These are phyloP conservation scores for Galeruca laticollis DNA, from an alignment of 2,888 invertebrate genomes.

Conservation along the genomic window DNA sequence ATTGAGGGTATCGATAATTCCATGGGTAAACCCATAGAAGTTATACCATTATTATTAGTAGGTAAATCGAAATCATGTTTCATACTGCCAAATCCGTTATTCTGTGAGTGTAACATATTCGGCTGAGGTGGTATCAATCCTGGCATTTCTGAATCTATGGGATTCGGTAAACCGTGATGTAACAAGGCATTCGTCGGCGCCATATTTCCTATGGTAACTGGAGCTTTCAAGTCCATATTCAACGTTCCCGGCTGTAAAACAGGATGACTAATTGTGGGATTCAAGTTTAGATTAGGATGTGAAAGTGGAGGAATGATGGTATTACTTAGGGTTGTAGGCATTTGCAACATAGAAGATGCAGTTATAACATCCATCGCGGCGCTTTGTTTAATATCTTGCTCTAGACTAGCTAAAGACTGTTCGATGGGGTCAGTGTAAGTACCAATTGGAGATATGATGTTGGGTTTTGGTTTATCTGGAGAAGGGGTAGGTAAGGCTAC, in stretches of 20 bases:
- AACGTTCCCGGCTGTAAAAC: slow-evolving; percentile 56
- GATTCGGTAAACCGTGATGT: slow-evolving; percentile 52
- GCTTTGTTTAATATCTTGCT: slow-evolving; percentile 68
- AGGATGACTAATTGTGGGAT: slow-evolving; percentile 55
- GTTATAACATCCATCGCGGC: slow-evolving; percentile 55
- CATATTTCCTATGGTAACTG: slow-evolving; percentile 49
- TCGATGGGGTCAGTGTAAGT: slow-evolving; percentile 77
- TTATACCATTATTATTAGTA: slow-evolving; percentile 65
- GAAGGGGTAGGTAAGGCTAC: slow-evolving; percentile 58
- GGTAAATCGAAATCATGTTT: slow-evolving; percentile 67
- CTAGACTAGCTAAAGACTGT: slow-evolving; percentile 78
- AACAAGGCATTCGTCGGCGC: slow-evolving; percentile 54
- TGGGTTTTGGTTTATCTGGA: slow-evolving; percentile 62
- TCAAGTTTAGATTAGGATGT: slow-evolving; percentile 52
- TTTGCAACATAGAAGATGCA: slow-evolving; percentile 52
- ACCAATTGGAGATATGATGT: slow-evolving; percentile 59
- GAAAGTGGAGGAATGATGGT: slow-evolving; percentile 50
- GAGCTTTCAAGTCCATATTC: slow-evolving; percentile 57
- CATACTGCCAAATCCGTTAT: slow-evolving; percentile 67
- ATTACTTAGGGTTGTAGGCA: slow-evolving; percentile 54
- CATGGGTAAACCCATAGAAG: slow-evolving; percentile 68
- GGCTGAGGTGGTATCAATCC: slow-evolving; percentile 50
- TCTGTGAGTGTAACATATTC: slow-evolving; percentile 52
- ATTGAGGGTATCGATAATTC: slow-evolving; percentile 73
- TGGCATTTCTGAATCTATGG: slow-evolving; percentile 53